These are phyloP conservation scores for Heptranchias perlo DNA, from an alignment of 2,113 vertebrate genomes.

Conservation along the genomic window DNA sequence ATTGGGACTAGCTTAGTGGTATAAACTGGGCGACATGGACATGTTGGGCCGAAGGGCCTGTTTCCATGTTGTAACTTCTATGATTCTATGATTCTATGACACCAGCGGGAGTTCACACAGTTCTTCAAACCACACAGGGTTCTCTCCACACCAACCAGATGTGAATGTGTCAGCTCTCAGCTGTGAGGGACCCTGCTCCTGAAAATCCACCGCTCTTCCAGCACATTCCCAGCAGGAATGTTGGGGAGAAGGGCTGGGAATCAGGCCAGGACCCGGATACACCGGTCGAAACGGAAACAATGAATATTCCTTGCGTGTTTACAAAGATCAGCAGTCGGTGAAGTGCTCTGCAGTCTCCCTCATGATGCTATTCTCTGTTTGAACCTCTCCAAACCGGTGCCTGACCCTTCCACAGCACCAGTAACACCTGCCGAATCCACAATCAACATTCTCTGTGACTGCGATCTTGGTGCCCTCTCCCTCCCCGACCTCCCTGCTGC, in stretches of 20 bases:
- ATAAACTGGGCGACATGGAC: too few species aligned
- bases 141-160: background rate
- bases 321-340: too few species aligned
- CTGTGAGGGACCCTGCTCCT: background rate
- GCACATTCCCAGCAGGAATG: background rate
- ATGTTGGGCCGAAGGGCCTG: too few species aligned
- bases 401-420: too few species aligned
- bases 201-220: background rate
- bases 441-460: background rate
- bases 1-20: too few species aligned
- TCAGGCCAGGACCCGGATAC: background rate
- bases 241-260: background rate
- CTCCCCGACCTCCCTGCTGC: background rate
- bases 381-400: too few species aligned
- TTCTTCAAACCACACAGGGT: background rate
- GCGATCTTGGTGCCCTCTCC: background rate
- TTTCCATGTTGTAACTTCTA: too few species aligned
- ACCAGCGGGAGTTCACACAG: background rate
- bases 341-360: too few species aligned
- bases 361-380: too few species aligned
- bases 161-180: background rate
- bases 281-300: background rate
- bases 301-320: too few species aligned
- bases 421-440: background rate
- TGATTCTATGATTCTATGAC: too few species aligned